phyloP scores from a whole-genome alignment of 2,888 invertebrate species.

The Tetranychus truncatus region DNA sequence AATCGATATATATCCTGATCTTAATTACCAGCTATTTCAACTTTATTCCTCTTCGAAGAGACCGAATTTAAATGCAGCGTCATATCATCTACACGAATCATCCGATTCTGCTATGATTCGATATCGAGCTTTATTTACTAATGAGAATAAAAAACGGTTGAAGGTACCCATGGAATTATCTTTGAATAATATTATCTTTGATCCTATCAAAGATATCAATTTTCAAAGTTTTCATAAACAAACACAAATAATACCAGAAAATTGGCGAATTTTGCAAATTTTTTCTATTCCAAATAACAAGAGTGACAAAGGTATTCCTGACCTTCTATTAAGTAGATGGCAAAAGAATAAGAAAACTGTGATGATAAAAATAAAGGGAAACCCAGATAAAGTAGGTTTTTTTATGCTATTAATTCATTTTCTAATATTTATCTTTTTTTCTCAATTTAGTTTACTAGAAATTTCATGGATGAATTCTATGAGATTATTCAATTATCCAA shows the following conservation, averaged over 20 bases:
- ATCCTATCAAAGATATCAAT: neutral
- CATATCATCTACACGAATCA: conserved; percentile 18
- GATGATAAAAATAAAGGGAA: conserved; percentile 18
- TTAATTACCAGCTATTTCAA: conserved; percentile 8
- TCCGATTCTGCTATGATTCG: neutral
- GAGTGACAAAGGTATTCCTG: conserved; percentile 16
- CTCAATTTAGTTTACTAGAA: conserved; percentile 21
- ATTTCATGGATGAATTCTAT: conserved; percentile 23
- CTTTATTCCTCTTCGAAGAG: neutral
- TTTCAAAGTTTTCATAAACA: neutral
- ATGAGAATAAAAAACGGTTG: conserved; percentile 11
- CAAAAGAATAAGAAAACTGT: conserved; percentile 18
- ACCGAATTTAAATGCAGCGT: neutral
- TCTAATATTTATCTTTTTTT: neutral
- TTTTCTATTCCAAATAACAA: conserved; percentile 8
- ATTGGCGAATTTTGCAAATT: conserved; percentile 25
- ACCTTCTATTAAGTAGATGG: conserved; percentile 19
- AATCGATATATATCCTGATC: neutral
- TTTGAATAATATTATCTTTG: neutral
- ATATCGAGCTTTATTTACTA: conserved; percentile 18
- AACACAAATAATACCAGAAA: conserved; percentile 12
- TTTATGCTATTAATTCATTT: neutral
- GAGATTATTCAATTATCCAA: conserved; percentile 22
- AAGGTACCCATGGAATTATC: conserved; percentile 5
- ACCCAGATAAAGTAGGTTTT: conserved; percentile 18